Conservation (phyloP, 2,888 invertebrate genomes). For the Rotaria macrura region DNA sequence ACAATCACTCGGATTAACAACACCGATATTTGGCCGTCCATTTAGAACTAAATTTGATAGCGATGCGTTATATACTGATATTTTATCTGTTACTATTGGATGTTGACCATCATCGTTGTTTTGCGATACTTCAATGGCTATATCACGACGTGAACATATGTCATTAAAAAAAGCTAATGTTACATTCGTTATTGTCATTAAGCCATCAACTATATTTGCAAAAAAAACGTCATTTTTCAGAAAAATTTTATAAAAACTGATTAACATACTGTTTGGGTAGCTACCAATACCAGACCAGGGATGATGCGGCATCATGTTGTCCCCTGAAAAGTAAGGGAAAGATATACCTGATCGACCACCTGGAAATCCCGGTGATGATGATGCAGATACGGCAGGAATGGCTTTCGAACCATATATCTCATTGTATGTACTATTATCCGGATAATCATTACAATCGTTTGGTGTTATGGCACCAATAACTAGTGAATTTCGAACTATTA, state of each 20-base stretch:
- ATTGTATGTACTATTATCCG: neutral
- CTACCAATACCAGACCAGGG: conserved; percentile 36
- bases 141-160: conserved; percentile 33
- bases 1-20: conserved; percentile 44
- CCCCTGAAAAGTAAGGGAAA: conserved; percentile 32
- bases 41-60: conserved; percentile 38
- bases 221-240: neutral
- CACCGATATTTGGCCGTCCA: conserved; percentile 40
- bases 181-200: conserved; percentile 35
- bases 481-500: conserved; percentile 37
- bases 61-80: conserved; percentile 36
- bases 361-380: neutral
- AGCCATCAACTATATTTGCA: conserved; percentile 37
- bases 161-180: conserved; percentile 25
- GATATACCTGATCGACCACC: conserved; percentile 27
- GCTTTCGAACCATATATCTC: neutral
- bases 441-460: conserved; percentile 37
- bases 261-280: neutral
- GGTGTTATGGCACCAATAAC: conserved; percentile 40
- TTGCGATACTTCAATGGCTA: conserved; percentile 38
- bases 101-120: conserved; percentile 41
- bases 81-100: conserved; percentile 37
- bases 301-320: conserved; percentile 40
- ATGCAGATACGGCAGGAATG: neutral
- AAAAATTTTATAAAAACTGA: neutral